Evolutionary conservation across 2,888 invertebrate genomes (phyloP).

Genomic region (Galerucella calmariensis): DNA sequence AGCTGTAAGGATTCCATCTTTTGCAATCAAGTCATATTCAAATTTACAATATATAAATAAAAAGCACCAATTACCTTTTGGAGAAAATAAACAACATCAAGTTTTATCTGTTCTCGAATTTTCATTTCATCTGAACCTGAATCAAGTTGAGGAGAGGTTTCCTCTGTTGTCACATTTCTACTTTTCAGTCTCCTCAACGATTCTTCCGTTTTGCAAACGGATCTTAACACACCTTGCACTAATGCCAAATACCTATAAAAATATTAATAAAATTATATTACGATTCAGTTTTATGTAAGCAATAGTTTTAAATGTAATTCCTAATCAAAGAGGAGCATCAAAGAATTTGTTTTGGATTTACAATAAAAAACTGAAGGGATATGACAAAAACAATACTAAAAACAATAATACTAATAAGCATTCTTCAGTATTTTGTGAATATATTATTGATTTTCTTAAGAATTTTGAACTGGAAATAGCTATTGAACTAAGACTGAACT

Average conservation of each 20-base stretch:
- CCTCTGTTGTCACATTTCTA: constrained; percentile 56
- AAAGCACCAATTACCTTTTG: constrained; percentile 60
- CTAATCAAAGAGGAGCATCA: too few relatives aligned
- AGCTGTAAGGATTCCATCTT: too few relatives aligned
- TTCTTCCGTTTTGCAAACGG: constrained; percentile 95
- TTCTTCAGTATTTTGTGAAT: too few relatives aligned
- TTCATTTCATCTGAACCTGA: constrained; percentile 85
- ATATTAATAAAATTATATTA: constrained; percentile 30
- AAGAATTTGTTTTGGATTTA: too few relatives aligned
- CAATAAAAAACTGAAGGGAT: too few relatives aligned
- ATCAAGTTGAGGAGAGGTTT: constrained; percentile 68
- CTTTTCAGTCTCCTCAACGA: constrained; percentile 87
- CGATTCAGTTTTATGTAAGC: not conserved
- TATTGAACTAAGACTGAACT: constrained; percentile 48
- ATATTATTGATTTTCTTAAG: too few relatives aligned
- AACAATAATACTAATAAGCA: too few relatives aligned
- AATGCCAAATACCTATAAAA: constrained; percentile 73
- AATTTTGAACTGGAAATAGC: too few relatives aligned
- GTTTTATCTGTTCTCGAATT: constrained; percentile 88
- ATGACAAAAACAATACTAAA: too few relatives aligned
- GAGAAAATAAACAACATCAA: constrained; percentile 84
- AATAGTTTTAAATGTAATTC: not conserved
- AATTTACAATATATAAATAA: too few relatives aligned
- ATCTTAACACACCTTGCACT: constrained; percentile 89
- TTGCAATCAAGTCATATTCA: too few relatives aligned